Evolutionary conservation across 1,140 invertebrate genomes (phyloP).

Genomic region (Campoletis sonorensis): DNA sequence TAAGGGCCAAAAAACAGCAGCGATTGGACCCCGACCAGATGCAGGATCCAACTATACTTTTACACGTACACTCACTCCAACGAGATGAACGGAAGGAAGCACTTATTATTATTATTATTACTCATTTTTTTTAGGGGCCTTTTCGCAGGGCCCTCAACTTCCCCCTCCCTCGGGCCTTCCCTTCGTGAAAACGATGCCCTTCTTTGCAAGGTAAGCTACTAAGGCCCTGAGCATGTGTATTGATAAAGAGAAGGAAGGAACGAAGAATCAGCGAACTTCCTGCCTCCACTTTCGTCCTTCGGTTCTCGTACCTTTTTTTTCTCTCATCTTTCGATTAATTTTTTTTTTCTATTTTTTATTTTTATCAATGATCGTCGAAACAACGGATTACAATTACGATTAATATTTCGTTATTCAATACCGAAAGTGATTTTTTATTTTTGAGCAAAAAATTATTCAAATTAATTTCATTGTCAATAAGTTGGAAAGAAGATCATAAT

Average conservation of each 20-base stretch:
- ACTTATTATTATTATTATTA: conserved; percentile 69
- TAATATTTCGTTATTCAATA: too few species aligned
- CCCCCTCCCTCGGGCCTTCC: conserved; percentile 21
- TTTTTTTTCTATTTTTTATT: neutral
- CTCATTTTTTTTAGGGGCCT: conserved; percentile 57
- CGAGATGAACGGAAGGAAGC: conserved; percentile 70
- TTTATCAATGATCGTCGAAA: neutral
- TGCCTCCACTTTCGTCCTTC: neutral
- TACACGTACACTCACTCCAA: neutral
- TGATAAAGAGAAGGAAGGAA: conserved; percentile 25
- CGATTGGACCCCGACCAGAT: conserved; percentile 59
- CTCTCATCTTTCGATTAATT: neutral
- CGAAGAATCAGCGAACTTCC: conserved; percentile 2
- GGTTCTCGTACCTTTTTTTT: neutral
- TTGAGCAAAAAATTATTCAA: too few species aligned
- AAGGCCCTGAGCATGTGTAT: conserved; percentile 26
- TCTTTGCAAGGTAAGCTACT: conserved; percentile 14
- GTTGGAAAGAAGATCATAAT: too few species aligned
- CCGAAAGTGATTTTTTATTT: too few species aligned
- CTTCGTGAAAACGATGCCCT: neutral
- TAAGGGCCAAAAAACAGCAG: conserved; percentile 30
- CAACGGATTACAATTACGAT: too few species aligned
- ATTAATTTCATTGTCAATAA: too few species aligned
- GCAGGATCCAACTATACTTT: conserved; percentile 55
- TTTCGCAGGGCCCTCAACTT: conserved; percentile 55